Evolutionary conservation across 92 coral and sea anemone species (phyloP).

Genomic region (Pocillopora grandis): DNA sequence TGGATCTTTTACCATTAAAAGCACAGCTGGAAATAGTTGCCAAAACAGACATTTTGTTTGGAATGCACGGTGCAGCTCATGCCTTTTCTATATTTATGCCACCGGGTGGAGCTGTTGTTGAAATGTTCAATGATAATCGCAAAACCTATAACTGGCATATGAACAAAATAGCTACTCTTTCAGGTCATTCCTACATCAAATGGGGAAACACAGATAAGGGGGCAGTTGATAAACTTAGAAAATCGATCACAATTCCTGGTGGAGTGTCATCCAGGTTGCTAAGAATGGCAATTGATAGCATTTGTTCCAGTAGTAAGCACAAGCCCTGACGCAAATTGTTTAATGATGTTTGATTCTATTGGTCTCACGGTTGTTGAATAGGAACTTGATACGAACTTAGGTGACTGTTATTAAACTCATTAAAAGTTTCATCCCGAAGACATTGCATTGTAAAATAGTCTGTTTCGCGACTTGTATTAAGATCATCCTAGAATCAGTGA

Average conservation of each 20-base stretch:
- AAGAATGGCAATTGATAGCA: slow-evolving; percentile 14
- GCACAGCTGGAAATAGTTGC: slow-evolving; percentile 27
- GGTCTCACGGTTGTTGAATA: not conserved
- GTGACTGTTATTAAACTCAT: too few relatives aligned
- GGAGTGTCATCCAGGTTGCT: slow-evolving; percentile 7
- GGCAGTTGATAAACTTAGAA: not conserved
- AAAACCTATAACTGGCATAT: slow-evolving; percentile 34
- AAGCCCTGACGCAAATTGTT: too few relatives aligned
- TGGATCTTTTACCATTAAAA: slow-evolving; percentile 16
- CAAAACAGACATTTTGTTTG: slow-evolving; percentile 33
- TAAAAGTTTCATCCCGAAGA: too few relatives aligned
- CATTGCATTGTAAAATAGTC: too few relatives aligned
- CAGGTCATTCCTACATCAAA: slow-evolving; percentile 28
- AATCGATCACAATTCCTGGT: slow-evolving; percentile 5
- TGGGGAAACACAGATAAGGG: slow-evolving; percentile 9
- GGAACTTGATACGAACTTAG: too few relatives aligned
- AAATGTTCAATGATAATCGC: slow-evolving; percentile 22
- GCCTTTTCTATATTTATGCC: slow-evolving; percentile 30
- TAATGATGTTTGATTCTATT: not conserved
- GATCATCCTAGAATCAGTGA: too few relatives aligned
- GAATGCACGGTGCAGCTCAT: slow-evolving; percentile 43
- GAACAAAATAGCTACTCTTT: slow-evolving; percentile 20
- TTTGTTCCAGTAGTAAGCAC: not conserved
- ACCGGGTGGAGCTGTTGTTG: slow-evolving; percentile 32
- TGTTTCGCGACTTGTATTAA: too few relatives aligned